These are phyloP conservation scores for Parelbella ahira DNA, from an alignment of 2,888 invertebrate species.

Conservation along the genomic window DNA sequence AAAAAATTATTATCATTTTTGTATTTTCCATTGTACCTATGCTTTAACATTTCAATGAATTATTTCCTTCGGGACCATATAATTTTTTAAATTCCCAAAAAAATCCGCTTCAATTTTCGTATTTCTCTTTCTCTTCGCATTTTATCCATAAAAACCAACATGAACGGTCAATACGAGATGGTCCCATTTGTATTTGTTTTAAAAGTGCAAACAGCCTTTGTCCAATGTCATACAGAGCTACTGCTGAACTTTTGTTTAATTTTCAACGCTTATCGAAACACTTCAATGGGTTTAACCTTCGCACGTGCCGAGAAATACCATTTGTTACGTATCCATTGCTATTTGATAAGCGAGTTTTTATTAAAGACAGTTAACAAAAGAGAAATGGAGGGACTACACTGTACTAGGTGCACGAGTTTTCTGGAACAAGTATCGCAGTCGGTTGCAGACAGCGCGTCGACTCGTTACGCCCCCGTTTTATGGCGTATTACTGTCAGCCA, in stretches of 20 bases:
- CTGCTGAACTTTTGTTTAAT: constrained; percentile 35
- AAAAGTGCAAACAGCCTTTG: constrained; percentile 31
- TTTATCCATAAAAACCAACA: constrained; percentile 2
- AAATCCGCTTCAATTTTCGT: too few species aligned
- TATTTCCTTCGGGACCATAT: too few species aligned
- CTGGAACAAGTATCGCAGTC: constrained; percentile 26
- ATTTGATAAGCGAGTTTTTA: background rate
- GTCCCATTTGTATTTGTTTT: constrained; percentile 26
- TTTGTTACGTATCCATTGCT: constrained; percentile 31
- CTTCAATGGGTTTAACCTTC: constrained; percentile 28
- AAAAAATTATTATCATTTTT: too few species aligned
- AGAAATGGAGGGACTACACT: constrained; percentile 30
- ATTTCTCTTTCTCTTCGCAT: too few species aligned
- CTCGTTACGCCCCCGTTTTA: constrained; percentile 31
- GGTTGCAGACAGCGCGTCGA: constrained; percentile 52
- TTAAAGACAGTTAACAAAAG: constrained; percentile 19
- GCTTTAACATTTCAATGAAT: too few species aligned
- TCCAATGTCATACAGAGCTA: constrained; percentile 22
- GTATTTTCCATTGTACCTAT: too few species aligned
- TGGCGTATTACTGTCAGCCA: constrained; percentile 27
- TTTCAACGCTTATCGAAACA: constrained; percentile 36
- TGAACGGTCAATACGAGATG: constrained; percentile 1
- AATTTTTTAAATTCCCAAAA: too few species aligned
- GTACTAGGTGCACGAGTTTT: constrained; percentile 15
- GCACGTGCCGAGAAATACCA: constrained; percentile 32